Evolutionary conservation across 2,113 vertebrate genomes (phyloP).

Genomic region (Mastomys natalensis): DNA sequence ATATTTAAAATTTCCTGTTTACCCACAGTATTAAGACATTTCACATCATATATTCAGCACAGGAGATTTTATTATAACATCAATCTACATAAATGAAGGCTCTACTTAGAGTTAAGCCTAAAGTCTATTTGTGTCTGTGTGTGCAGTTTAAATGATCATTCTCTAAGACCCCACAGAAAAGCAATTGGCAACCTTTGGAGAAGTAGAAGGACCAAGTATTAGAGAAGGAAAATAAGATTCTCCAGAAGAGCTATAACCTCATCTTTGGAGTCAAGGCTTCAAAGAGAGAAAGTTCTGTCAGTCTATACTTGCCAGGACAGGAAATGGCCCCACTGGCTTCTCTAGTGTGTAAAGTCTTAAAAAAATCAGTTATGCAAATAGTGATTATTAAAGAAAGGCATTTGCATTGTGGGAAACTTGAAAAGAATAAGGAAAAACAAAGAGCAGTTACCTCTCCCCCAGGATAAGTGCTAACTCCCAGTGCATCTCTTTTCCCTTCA

Average conservation of each 20-base stretch:
- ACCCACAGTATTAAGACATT: not conserved
- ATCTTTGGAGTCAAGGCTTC: not conserved
- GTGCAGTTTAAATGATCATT: not conserved
- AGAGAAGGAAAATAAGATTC: constrained; percentile 41
- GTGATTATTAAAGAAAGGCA: constrained; percentile 7
- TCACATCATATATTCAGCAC: not conserved
- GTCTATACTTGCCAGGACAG: not conserved
- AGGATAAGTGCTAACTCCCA: not conserved
- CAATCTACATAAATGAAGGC: not conserved
- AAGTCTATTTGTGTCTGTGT: not conserved
- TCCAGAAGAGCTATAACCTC: not conserved
- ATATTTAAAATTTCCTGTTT: not conserved
- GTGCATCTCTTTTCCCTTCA: not conserved
- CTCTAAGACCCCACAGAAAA: constrained; percentile 39
- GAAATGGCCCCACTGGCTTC: not conserved
- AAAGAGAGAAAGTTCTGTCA: not conserved
- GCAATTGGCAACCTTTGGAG: not conserved
- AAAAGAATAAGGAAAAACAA: constrained; percentile 50
- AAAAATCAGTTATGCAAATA: constrained; percentile 24
- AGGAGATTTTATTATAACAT: constrained; percentile 43
- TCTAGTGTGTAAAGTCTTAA: constrained; percentile 32
- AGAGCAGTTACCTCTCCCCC: not conserved
- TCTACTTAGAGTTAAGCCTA: constrained; percentile 27
- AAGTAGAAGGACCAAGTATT: not conserved
- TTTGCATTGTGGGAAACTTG: not conserved